Evolutionary conservation across 1,140 invertebrate genomes (phyloP), one percentile per base, ranked within the genome.

Genomic region (Drosophila equinoxialis): DNA sequence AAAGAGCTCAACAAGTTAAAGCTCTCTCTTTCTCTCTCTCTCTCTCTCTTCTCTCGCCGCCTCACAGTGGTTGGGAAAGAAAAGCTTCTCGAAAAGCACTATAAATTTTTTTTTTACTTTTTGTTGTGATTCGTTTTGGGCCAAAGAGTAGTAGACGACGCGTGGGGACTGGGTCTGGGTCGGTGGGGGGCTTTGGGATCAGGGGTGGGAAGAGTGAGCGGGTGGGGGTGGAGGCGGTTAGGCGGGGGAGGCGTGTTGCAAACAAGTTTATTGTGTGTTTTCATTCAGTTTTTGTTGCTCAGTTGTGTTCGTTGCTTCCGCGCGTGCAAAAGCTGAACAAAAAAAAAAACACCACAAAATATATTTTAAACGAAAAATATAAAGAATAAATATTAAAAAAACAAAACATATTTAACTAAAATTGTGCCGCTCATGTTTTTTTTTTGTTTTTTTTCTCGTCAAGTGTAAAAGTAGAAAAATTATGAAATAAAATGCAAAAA

Each of bases 251-350:
- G 30, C 30, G 30, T 48, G 45, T 51, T 55, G 57, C 61, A 64
- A 70, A 64, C 75, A 77, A 77, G 75, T 77, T 77, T 77, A 71
- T 71, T 81, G 70, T 68, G 82, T 82, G 83, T 83, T 86, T 86
- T 87, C 79, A 87, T 87, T 86, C 79, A 87, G 68, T 87, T 82
- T 87, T 82, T 87, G 76, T 72, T 63, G 58, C 61, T 86, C 79
- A 82, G 83, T 79, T 86, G 83, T 74, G 83, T 86, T 86, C 83
- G 82, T 79, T 59, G 83, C 76, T 37, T 85, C 71, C 83, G 82
- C 82, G 79, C 79, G 83, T 87, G 62, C 83, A 87, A 86, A 87
- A 87, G 83, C 72, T 83, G 67, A 77, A 63, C 45, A 67, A 60
- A 55, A 7, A 26, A 26, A 23, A 23, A 23, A 23, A 23, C 20